Percentiles rank a stretch among this genome's conserved stretches.
These are phyloP conservation scores for Mionectes olivaceus DNA, from an alignment of 2,797 vertebrate genomes.

Conservation along the genomic window DNA sequence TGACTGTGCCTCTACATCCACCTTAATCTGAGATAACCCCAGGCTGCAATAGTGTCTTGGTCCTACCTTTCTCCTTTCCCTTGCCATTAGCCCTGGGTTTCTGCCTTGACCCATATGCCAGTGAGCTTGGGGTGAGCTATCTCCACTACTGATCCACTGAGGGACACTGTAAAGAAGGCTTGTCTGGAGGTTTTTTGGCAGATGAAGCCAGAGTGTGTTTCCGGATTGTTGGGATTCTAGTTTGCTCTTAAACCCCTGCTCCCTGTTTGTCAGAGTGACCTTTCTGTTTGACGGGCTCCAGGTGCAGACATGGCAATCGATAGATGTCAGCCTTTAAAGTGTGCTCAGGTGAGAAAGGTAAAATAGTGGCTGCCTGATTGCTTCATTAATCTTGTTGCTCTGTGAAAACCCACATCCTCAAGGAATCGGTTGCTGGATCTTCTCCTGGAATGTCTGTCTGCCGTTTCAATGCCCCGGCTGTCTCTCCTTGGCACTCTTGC, in stretches of 20 bases:
- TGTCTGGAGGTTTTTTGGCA: background rate
- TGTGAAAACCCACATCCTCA: background rate
- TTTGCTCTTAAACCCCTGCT: background rate
- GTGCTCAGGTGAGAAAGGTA: slow-evolving; percentile 5
- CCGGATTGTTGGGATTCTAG: background rate
- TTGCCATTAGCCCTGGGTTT: background rate
- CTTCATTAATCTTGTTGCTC: background rate
- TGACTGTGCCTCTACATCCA: background rate
- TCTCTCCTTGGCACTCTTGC: background rate
- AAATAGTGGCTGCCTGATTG: background rate
- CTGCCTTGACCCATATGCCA: background rate
- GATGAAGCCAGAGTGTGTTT: background rate
- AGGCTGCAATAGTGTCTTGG: background rate
- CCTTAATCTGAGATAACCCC: background rate
- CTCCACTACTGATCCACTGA: background rate
- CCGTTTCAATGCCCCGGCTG: background rate
- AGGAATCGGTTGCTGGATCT: background rate
- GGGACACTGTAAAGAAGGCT: background rate
- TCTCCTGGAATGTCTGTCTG: background rate
- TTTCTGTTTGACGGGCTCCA: background rate
- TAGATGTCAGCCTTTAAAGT: background rate
- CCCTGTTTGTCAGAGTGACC: background rate
- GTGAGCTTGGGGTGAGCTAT: background rate
- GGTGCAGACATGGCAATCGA: background rate
- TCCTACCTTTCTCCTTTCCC: background rate